Evolutionary conservation across 2,113 vertebrate species (phyloP).

Genomic region (Progne subis): DNA sequence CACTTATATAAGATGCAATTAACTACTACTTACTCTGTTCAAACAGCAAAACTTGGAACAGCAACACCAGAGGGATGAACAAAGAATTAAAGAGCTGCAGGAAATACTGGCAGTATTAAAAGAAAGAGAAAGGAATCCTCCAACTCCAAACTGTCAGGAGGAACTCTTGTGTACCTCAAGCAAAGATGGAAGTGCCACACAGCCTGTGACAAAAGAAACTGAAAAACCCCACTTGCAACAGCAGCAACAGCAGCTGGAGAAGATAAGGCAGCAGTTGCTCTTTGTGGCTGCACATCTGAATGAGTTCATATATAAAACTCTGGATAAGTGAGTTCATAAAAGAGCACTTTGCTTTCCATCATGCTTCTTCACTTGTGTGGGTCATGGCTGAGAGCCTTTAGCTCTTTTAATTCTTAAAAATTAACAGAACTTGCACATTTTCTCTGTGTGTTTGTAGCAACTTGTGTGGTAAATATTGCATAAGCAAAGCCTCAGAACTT

Average conservation of each 20-base stretch:
- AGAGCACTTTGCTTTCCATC: not conserved
- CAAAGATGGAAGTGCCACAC: not conserved
- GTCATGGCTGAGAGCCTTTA: not conserved
- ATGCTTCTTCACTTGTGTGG: not conserved
- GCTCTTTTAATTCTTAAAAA: not conserved
- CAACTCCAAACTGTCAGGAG: conserved; percentile 3
- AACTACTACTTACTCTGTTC: not conserved
- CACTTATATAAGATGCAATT: not conserved
- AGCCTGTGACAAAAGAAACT: not conserved
- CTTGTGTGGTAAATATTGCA: not conserved
- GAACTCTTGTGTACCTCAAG: not conserved
- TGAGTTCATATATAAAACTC: conserved; percentile 48
- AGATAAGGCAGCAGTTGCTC: conserved; percentile 73
- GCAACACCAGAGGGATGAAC: conserved; percentile 81
- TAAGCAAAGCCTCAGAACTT: not conserved
- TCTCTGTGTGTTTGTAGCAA: not conserved
- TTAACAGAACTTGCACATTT: not conserved
- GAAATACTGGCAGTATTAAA: conserved; percentile 74
- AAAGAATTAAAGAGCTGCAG: conserved; percentile 85
- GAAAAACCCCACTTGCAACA: conserved; percentile 19
- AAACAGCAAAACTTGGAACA: conserved; percentile 81
- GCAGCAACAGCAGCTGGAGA: conserved; percentile 68
- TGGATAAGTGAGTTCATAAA: conserved; percentile 67
- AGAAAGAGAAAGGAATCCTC: conserved; percentile 65
- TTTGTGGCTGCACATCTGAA: conserved; percentile 63